Evolutionary conservation across 2,888 invertebrate genomes (phyloP).

Genomic region (Trissolcus japonicus): DNA sequence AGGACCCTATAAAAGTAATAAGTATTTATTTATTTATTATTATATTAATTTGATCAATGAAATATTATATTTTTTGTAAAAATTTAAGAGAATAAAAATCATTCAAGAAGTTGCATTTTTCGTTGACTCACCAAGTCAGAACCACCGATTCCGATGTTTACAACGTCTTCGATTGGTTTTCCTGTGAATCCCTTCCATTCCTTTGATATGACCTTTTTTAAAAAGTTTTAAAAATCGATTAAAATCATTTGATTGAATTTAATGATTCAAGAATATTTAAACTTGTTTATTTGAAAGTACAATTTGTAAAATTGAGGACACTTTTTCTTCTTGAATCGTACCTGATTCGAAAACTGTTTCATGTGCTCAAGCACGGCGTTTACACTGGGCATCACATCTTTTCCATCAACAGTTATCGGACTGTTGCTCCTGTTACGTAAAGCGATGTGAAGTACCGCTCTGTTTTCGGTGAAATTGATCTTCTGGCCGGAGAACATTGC

Average conservation of each 20-base stretch:
- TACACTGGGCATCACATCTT: slow-evolving; percentile 95
- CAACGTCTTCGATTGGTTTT: slow-evolving; percentile 95
- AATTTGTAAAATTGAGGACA: neutral
- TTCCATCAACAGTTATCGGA: slow-evolving; percentile 88
- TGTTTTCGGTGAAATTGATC: slow-evolving; percentile 98
- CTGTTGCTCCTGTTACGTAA: slow-evolving; percentile 89
- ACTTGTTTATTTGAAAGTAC: neutral
- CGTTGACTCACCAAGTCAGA: slow-evolving; percentile 87
- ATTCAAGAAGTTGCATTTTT: neutral
- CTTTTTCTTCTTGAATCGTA: slow-evolving; percentile 71
- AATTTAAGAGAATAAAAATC: too few species aligned
- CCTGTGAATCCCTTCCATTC: slow-evolving; percentile 82
- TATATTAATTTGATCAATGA: neutral
- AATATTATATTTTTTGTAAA: too few species aligned
- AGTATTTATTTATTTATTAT: neutral
- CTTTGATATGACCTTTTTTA: slow-evolving; percentile 68
- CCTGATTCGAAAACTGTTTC: slow-evolving; percentile 91
- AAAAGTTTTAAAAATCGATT: neutral
- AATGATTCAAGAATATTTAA: slow-evolving; percentile 1
- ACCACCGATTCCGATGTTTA: slow-evolving; percentile 99
- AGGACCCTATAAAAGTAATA: slow-evolving; percentile 83
- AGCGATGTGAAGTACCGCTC: slow-evolving; percentile 96
- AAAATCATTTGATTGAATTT: too few species aligned
- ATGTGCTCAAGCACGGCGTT: slow-evolving; percentile 94
- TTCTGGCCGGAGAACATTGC: slow-evolving; percentile 96